Percentiles rank a stretch among this genome's conserved stretches.
Evolutionary conservation across 2,888 invertebrate species (phyloP).

Genomic region (Meandrusa payeni): DNA sequence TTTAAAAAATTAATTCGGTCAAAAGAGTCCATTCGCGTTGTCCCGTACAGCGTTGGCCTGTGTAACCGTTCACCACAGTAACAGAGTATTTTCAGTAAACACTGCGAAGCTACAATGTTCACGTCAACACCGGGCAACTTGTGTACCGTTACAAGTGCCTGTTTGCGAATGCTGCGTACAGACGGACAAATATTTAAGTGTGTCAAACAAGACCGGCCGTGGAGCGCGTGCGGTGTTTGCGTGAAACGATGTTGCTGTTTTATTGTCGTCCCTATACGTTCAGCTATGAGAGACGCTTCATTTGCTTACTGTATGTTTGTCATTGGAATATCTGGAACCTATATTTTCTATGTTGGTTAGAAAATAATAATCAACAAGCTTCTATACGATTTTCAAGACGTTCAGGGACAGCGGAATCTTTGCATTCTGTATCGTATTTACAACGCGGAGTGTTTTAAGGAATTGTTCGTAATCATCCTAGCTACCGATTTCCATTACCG

Average conservation of each 20-base stretch:
- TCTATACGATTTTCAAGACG: no score
- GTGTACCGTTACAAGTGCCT: conserved; percentile 21
- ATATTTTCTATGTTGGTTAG: no score
- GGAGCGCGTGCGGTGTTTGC: conserved; percentile 6
- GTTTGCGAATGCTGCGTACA: conserved; percentile 25
- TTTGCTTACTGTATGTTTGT: conserved; percentile 14
- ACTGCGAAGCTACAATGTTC: conserved; percentile 16
- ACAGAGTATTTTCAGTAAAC: conserved; percentile 15
- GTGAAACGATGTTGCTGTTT: conserved; percentile 13
- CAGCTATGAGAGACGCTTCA: conserved; percentile 11
- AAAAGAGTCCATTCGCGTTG: no score
- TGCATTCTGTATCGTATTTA: no score
- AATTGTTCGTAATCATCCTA: no score
- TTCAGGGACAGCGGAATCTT: no score
- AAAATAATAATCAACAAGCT: no score
- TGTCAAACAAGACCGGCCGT: conserved; percentile 16
- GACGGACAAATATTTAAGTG: conserved; percentile 26
- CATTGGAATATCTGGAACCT: no score
- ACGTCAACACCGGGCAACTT: conserved; percentile 20
- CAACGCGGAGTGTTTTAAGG: no score
- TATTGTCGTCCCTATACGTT: conserved; percentile 9
- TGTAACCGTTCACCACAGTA: neutral
- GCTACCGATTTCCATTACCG: no score
- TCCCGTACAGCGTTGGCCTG: no score
- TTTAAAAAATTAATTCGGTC: no score